Evolutionary conservation across 2,888 invertebrate species (phyloP).

Genomic region (Lamellibrachia satsuma): DNA sequence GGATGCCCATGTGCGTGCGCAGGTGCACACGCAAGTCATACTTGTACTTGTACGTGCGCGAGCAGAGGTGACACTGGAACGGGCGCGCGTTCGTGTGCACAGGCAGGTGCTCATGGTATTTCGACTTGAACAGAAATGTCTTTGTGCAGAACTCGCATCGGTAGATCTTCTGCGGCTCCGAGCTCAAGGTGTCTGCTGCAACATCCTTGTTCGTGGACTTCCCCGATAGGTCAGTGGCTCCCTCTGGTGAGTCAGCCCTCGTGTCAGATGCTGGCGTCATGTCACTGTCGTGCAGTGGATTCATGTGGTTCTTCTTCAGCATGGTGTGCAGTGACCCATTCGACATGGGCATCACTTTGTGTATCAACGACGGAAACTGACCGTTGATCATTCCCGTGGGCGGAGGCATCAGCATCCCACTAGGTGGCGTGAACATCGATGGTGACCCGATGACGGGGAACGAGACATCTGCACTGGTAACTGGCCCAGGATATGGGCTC

Average conservation of each 20-base stretch:
- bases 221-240: slow-evolving; percentile 22
- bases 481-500: neutral
- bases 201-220: slow-evolving; percentile 17
- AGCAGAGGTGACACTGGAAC: slow-evolving; percentile 47
- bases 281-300: neutral
- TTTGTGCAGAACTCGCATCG: slow-evolving; percentile 44
- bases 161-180: slow-evolving; percentile 39
- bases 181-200: slow-evolving; percentile 23
- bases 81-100: slow-evolving; percentile 49
- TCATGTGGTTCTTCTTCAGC: neutral
- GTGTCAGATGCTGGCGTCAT: neutral
- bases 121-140: slow-evolving; percentile 48
- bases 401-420: neutral
- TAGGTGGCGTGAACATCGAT: neutral
- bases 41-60: slow-evolving; percentile 50
- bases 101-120: slow-evolving; percentile 48
- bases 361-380: neutral
- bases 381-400: neutral
- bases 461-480: neutral
- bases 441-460: neutral
- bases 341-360: neutral
- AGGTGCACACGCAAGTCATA: slow-evolving; percentile 48
- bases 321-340: neutral
- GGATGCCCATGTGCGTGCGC: slow-evolving; percentile 48
- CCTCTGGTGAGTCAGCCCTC: neutral